Evolutionary conservation across 2,888 invertebrate species (phyloP).

Genomic region (Oxytorus armatus): DNA sequence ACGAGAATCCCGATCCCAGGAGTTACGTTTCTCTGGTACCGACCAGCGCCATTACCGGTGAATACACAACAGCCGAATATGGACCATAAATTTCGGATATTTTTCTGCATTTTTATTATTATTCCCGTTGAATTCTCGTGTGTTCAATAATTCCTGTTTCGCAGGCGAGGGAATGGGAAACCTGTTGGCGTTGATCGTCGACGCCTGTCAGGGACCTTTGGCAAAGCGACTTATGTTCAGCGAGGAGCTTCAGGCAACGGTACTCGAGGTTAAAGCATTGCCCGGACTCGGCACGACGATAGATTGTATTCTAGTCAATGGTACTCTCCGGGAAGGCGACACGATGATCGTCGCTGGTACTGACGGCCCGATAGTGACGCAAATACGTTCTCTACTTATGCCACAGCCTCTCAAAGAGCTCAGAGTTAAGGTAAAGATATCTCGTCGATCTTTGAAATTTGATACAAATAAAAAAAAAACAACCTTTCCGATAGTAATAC

Average conservation of each 20-base stretch:
- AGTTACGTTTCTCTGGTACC: slow-evolving; percentile 98
- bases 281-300: slow-evolving; percentile 99
- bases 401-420: slow-evolving; percentile 99
- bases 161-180: slow-evolving; percentile 99
- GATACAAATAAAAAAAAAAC: too few species aligned
- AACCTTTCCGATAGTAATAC: not conserved
- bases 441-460: too few species aligned
- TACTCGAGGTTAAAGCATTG: slow-evolving; percentile 96
- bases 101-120: not conserved
- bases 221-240: slow-evolving; percentile 96
- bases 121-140: too few species aligned
- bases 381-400: slow-evolving; percentile 98
- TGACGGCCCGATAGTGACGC: slow-evolving; percentile 99
- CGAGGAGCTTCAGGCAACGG: slow-evolving; percentile 95
- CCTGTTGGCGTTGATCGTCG: slow-evolving; percentile 95
- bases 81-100: too few species aligned
- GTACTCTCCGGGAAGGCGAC: slow-evolving; percentile 96
- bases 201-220: slow-evolving; percentile 95
- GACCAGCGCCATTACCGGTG: slow-evolving; percentile 95
- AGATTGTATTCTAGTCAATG: slow-evolving; percentile 99
- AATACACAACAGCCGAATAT: slow-evolving; percentile 7
- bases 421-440: slow-evolving; percentile 93
- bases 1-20: slow-evolving; percentile 97
- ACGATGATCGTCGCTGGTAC: slow-evolving; percentile 98
- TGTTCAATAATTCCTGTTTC: not conserved